Base-by-base conservation (phyloP, 1,140 invertebrate species). In the Dinoponera quadriceps region DNA sequence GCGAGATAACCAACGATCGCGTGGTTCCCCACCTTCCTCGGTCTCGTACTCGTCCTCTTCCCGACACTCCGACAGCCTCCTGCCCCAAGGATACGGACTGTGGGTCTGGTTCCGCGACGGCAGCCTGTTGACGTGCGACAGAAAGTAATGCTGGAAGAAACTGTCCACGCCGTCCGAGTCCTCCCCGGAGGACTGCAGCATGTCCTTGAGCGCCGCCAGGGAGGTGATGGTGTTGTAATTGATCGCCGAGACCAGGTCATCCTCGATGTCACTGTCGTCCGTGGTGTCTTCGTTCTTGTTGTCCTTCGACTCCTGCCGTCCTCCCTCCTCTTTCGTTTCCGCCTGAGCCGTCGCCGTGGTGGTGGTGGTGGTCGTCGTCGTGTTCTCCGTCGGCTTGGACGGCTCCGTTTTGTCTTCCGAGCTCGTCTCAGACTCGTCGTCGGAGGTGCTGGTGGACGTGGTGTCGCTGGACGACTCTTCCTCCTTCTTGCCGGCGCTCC, bases 41-140 rank as follows among this genome's bases (percentile, higher is more conserved):
- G 97, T 96, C 72, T 96, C 96, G 48, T 96, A 96, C 91, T 97
- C 97, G 88, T 97, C 97, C 93, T 97, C 97, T 88, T 97, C 97
- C 44, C 96, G 95, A 90, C 97, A 97, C 92, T 97, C 96, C 7
- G 97, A 97, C 66, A 97, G 91, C 2, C 97, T 95, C n/a, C 97
- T 95, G 0, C 92, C 96, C 96, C 90, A 95, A 77, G 92, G 95
- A 95, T 78, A 96, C 91, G 90, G 96, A 92, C 86, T 96, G 87
- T 86, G 95, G 85, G 84, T 94, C 91, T 92, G 93, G 88, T 95
- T 96, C 55, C 95, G 93, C 63, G 95, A 96, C 3, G 96, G 96
- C 49, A 96, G 89, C 69, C 95, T 94, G 91, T 96, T 96, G 60
- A 96, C 96, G 88, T 97, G 96, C 62, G 96, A 96, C 87, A 96